Conservation (phyloP, 2,888 invertebrate species). For the Drosophila emarginata region DNA sequence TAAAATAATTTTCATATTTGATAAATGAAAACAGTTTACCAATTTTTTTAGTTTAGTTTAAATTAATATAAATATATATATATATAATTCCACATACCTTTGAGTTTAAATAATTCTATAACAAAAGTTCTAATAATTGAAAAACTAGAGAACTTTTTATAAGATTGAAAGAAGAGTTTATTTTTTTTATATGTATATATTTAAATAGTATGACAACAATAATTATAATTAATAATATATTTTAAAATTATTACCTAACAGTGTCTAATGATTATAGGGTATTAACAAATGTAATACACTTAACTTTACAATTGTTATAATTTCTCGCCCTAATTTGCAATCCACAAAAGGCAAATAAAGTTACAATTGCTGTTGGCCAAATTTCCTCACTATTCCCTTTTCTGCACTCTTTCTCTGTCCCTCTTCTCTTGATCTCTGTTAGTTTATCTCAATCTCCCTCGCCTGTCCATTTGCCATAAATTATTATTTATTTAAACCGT, state of each 20-base stretch:
- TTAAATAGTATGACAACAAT: too few relatives aligned
- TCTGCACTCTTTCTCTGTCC: not conserved
- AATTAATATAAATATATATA: too few relatives aligned
- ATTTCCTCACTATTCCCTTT: not conserved
- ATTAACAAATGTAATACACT: not conserved
- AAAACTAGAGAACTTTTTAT: too few relatives aligned
- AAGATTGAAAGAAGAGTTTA: too few relatives aligned
- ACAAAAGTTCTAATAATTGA: too few relatives aligned
- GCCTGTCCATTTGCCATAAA: slow-evolving; percentile 25
- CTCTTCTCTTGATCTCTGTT: not conserved
- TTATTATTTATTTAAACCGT: slow-evolving; percentile 48
- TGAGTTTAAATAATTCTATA: too few relatives aligned
- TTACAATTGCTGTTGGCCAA: slow-evolving; percentile 21
- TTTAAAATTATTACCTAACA: not conserved
- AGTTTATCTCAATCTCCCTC: not conserved
- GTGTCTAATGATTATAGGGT: slow-evolving; percentile 9
- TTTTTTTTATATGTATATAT: too few relatives aligned
- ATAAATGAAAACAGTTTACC: too few relatives aligned
- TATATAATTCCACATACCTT: too few relatives aligned
- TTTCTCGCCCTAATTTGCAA: slow-evolving; percentile 15
- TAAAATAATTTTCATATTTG: too few relatives aligned
- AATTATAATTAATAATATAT: too few relatives aligned
- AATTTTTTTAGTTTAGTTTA: too few relatives aligned
- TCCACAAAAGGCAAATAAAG: slow-evolving; percentile 35
- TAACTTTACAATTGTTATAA: not conserved